These are phyloP conservation scores for Octopus bimaculoides DNA, from an alignment of 1,140 invertebrate species.

Conservation along the genomic window DNA sequence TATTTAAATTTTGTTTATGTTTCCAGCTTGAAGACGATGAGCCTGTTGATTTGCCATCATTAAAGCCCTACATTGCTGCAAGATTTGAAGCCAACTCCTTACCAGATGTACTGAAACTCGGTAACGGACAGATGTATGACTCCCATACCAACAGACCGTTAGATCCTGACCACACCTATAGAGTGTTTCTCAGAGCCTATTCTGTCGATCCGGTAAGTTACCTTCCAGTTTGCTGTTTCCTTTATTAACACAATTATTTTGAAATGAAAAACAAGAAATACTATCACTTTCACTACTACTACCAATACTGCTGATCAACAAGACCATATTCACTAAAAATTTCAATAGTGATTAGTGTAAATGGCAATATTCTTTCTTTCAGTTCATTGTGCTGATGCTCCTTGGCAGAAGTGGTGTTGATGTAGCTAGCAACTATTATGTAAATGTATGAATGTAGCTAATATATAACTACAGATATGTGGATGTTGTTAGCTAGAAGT, in stretches of 20 bases:
- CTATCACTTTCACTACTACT: too few relatives aligned
- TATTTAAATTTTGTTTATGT: neutral
- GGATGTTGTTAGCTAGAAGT: too few relatives aligned
- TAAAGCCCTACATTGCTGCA: conserved; percentile 46
- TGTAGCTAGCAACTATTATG: too few relatives aligned
- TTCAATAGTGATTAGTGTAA: too few relatives aligned
- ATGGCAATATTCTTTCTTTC: too few relatives aligned
- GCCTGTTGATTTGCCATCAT: conserved; percentile 26
- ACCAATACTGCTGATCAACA: too few relatives aligned
- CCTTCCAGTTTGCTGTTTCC: conserved; percentile 55
- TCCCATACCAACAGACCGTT: conserved; percentile 42
- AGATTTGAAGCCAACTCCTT: conserved; percentile 43
- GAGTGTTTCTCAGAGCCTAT: conserved; percentile 48
- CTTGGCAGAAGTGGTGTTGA: too few relatives aligned
- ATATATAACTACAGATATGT: too few relatives aligned
- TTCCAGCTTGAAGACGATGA: conserved; percentile 3
- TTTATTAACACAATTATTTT: neutral
- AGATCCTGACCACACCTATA: conserved; percentile 36
- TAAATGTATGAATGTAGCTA: too few relatives aligned
- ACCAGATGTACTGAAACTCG: conserved; percentile 41
- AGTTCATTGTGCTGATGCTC: too few relatives aligned
- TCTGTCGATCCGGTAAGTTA: conserved; percentile 42
- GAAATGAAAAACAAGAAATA: too few relatives aligned
- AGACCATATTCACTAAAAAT: too few relatives aligned
- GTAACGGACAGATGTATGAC: conserved; percentile 43